Conservation (phyloP, 2,888 invertebrate species). For the Caenorhabditis japonica region DNA sequence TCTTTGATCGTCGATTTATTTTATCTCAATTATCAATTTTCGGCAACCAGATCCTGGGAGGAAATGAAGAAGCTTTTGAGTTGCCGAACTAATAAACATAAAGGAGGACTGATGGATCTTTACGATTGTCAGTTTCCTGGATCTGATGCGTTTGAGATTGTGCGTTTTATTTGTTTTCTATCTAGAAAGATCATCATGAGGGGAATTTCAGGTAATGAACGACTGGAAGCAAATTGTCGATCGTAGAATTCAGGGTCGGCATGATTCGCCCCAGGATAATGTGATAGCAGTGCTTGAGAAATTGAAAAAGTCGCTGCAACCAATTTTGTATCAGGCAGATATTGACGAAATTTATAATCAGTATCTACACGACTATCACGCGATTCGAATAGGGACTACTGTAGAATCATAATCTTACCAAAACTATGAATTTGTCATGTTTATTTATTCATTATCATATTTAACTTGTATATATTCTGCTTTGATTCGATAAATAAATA, state of each 20-base stretch:
- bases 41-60: constrained; percentile 15
- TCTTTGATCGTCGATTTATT: constrained; percentile 67
- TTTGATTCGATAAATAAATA: no score
- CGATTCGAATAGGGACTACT: no score
- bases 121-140: constrained; percentile 48
- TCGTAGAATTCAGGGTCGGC: not conserved
- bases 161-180: constrained; percentile 10
- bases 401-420: no score
- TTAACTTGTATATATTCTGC: no score
- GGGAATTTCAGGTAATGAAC: constrained; percentile 31
- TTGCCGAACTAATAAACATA: constrained; percentile 14
- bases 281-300: constrained; percentile 1
- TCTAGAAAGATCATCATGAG: not conserved
- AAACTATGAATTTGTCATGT: no score
- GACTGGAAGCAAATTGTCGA: constrained; percentile 42
- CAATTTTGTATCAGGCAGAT: constrained; percentile 26
- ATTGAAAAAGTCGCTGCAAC: not conserved
- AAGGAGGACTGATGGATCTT: constrained; percentile 11
- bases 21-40: constrained; percentile 55
- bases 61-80: constrained; percentile 22
- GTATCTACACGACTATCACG: constrained; percentile 28
- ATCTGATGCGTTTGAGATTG: constrained; percentile 37
- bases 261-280: not conserved
- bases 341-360: constrained; percentile 34
- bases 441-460: no score